Conservation (phyloP, 2,797 vertebrate genomes). For the Sternarchorhynchus goeldii region DNA sequence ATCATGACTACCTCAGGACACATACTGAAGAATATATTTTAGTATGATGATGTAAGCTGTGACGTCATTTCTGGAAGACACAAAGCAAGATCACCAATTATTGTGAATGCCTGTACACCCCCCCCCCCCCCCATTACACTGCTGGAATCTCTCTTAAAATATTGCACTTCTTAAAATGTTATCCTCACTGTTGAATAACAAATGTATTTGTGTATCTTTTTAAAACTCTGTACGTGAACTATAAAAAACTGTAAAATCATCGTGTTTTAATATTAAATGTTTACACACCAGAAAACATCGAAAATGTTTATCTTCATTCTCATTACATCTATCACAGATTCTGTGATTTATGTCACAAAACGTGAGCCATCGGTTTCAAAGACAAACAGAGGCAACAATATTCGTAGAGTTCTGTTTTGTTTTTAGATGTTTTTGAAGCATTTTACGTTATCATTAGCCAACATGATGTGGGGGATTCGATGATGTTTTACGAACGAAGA, state of each 20-base stretch:
- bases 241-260: neutral
- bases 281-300: constrained; percentile 5
- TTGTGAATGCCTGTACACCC: neutral
- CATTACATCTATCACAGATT: neutral
- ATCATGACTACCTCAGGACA: constrained; percentile 38
- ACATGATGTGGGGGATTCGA: too few species aligned
- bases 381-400: too few species aligned
- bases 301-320: neutral
- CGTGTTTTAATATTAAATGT: constrained; percentile 35
- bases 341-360: neutral
- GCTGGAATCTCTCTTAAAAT: neutral
- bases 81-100: neutral
- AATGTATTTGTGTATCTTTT: constrained; percentile 17
- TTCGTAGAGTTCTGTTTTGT: too few species aligned
- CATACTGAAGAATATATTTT: constrained; percentile 38
- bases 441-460: too few species aligned
- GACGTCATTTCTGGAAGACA: neutral
- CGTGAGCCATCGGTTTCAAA: too few species aligned
- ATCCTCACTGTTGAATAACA: neutral
- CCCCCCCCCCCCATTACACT: neutral
- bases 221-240: constrained; percentile 1
- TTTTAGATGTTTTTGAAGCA: too few species aligned
- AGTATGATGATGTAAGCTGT: constrained; percentile 24
- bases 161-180: constrained; percentile 38
- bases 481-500: too few species aligned